phyloP scores from a whole-genome alignment of 2,113 vertebrate genomes.

The Solea senegalensis region DNA sequence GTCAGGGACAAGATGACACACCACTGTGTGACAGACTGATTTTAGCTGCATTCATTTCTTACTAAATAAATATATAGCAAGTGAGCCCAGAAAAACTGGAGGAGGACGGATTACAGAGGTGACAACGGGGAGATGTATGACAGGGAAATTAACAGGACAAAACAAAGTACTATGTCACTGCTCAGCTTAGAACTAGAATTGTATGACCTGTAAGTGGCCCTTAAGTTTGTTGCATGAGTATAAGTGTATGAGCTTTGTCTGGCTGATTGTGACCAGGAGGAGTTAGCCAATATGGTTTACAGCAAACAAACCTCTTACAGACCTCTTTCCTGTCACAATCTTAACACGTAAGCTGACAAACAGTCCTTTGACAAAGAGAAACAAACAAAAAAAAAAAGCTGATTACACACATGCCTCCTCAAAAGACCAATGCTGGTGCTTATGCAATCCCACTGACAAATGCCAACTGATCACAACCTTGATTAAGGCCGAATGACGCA shows the following conservation, averaged over 20 bases:
- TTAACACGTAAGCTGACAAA: slow-evolving; percentile 31
- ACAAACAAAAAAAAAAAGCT: slow-evolving; percentile 22
- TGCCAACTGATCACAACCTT: slow-evolving; percentile 2
- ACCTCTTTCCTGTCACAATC: slow-evolving; percentile 42
- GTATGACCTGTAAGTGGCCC: background rate
- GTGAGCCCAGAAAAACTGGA: background rate
- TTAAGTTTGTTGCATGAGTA: slow-evolving; percentile 2
- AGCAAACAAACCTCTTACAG: slow-evolving; percentile 35
- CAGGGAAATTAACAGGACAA: background rate
- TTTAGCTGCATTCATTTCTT: slow-evolving; percentile 8
- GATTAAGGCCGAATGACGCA: background rate
- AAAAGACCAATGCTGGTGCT: slow-evolving; percentile 29
- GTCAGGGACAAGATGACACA: slow-evolving; percentile 9
- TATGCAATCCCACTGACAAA: slow-evolving; percentile 34
- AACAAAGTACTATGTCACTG: slow-evolving; percentile 10
- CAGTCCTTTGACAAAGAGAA: slow-evolving; percentile 33
- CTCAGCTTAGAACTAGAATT: background rate
- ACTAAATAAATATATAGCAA: background rate
- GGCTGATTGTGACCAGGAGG: slow-evolving; percentile 19
- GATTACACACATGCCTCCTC: slow-evolving; percentile 31
- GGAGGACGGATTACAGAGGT: background rate
- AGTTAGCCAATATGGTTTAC: slow-evolving; percentile 44
- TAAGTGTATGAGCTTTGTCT: slow-evolving; percentile 18
- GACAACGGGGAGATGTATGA: slow-evolving; percentile 6
- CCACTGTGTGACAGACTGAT: background rate